A percentile compares a stretch with the other conserved stretches of the same genome.
Conservation (phyloP, 1,140 invertebrate species). For the Tigriopus japonicus region DNA sequence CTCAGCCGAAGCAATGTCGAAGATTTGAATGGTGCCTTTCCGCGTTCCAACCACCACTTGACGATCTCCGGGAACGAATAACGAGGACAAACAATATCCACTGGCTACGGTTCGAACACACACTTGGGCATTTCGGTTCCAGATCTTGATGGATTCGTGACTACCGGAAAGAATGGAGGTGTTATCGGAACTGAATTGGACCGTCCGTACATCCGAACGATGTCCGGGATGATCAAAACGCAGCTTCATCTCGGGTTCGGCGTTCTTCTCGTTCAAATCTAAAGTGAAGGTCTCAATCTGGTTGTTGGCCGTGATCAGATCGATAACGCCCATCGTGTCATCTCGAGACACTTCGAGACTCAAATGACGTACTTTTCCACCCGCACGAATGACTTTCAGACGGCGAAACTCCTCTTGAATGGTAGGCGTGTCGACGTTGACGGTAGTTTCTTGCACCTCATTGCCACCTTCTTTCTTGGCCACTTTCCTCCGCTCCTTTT, state of each 20-base stretch:
- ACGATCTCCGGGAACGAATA: constrained; percentile 76
- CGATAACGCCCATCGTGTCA: constrained; percentile 32
- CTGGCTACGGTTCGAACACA: constrained; percentile 56
- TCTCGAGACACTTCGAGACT: constrained; percentile 41
- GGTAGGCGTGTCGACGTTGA: constrained; percentile 16
- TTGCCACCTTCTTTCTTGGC: constrained; percentile 15
- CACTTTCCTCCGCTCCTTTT: constrained; percentile 36
- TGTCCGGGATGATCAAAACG: constrained; percentile 51
- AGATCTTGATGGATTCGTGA: constrained; percentile 43
- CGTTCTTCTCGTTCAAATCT: constrained; percentile 27
- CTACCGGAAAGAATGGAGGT: constrained; percentile 63
- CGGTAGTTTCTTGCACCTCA: constrained; percentile 17
- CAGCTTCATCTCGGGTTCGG: constrained; percentile 33
- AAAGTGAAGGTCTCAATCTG: constrained; percentile 41
- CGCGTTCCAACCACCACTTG: constrained; percentile 75
- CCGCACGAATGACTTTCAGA: constrained; percentile 41
- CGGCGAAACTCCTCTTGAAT: constrained; percentile 49
- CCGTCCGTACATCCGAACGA: constrained; percentile 60
- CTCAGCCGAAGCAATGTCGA: constrained; percentile 60
- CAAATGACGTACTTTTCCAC: constrained; percentile 43
- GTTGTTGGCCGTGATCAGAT: constrained; percentile 44
- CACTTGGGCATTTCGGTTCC: constrained; percentile 41
- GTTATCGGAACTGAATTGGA: constrained; percentile 79
- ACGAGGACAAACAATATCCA: constrained; percentile 47
- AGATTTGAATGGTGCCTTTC: constrained; percentile 61